Evolutionary conservation across 2,888 invertebrate genomes (phyloP).

Genomic region (Omphaloscelis lunosa): DNA sequence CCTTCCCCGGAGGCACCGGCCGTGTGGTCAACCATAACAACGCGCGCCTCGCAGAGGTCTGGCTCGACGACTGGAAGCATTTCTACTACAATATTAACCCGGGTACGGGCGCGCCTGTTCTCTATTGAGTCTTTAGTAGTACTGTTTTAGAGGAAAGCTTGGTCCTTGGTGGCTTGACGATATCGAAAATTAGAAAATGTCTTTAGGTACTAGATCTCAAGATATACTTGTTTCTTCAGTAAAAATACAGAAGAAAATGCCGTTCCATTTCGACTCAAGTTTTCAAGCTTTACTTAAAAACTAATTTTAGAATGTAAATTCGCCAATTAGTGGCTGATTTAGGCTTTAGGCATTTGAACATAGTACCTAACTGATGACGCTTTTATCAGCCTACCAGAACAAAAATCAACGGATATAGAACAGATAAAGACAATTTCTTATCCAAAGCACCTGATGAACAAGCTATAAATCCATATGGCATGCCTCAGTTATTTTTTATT

Average conservation of each 20-base stretch:
- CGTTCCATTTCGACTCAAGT: not conserved
- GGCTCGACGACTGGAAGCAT: constrained; percentile 99
- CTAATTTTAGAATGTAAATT: not conserved
- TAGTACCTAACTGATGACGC: not conserved
- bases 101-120: constrained; percentile 90
- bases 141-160: constrained; percentile 7
- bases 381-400: constrained; percentile 12
- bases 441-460: constrained; percentile 8
- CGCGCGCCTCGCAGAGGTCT: constrained; percentile 99
- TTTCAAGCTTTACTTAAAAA: constrained; percentile 25
- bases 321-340: not conserved
- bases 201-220: not conserved
- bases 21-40: constrained; percentile 99
- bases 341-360: not conserved
- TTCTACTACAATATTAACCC: constrained; percentile 99
- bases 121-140: constrained; percentile 34
- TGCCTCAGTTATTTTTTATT: constrained; percentile 28
- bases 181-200: not conserved
- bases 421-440: constrained; percentile 32
- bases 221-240: not conserved
- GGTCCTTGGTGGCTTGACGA: not conserved
- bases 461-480: constrained; percentile 13
- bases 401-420: not conserved
- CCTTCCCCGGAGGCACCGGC: constrained; percentile 99
- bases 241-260: not conserved